Evolutionary conservation across 2,888 invertebrate genomes (phyloP).

Genomic region (Plagodis dolabraria): DNA sequence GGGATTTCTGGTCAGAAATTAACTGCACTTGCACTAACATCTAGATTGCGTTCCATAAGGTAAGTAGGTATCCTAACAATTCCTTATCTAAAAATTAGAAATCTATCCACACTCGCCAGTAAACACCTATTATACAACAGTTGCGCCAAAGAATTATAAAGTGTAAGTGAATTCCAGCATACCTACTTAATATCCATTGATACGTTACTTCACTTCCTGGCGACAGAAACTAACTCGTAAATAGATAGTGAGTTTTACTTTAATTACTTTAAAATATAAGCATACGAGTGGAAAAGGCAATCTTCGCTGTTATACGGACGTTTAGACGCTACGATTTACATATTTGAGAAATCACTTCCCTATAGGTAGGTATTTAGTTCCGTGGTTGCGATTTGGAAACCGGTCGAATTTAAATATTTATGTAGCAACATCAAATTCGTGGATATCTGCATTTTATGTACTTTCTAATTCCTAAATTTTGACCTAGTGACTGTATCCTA

Average conservation of each 20-base stretch:
- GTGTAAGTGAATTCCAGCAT: conserved; percentile 8
- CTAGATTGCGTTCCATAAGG: too few species aligned
- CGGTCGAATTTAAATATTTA: conserved; percentile 41
- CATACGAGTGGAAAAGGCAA: conserved; percentile 9
- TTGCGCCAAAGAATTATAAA: conserved; percentile 2
- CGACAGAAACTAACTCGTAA: conserved; percentile 14
- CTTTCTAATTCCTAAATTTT: conserved; percentile 36
- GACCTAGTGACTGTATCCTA: conserved; percentile 28
- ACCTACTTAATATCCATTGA: conserved; percentile 8
- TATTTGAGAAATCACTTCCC: conserved; percentile 40
- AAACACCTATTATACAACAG: background rate
- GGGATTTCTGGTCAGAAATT: too few species aligned
- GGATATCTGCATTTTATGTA: conserved; percentile 32
- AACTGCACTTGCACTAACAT: too few species aligned
- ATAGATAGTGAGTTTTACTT: conserved; percentile 16
- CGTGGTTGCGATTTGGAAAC: conserved; percentile 34
- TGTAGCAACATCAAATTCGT: conserved; percentile 35
- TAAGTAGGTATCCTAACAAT: too few species aligned
- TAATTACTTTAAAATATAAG: conserved; percentile 23
- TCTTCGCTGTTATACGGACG: conserved; percentile 10
- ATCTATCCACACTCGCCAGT: background rate
- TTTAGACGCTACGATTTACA: conserved; percentile 31
- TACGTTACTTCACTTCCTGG: conserved; percentile 17
- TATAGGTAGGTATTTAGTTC: conserved; percentile 28
- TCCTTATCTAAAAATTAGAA: background rate